Base-by-base conservation (phyloP, 2,888 invertebrate genomes). In the Machimus rusticus region DNA sequence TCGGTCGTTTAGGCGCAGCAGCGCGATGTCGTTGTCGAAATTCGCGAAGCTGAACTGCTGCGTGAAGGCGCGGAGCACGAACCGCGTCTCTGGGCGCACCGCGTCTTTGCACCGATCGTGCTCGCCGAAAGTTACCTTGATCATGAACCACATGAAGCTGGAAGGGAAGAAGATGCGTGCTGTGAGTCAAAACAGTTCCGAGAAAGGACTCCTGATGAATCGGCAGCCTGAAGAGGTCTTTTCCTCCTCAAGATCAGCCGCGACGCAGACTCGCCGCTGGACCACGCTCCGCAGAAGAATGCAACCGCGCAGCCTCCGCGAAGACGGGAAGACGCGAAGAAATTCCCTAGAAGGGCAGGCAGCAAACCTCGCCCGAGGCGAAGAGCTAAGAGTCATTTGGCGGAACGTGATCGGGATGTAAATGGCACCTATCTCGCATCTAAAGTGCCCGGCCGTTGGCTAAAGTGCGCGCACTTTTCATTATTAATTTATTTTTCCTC, bases 91-190 rank as follows among this genome's bases (percentile, higher is more conserved):
- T 0, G 96, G 96, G 79, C 95, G 94, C 77, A 93, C 93, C 74
- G 95, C 95, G 85, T 96, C 95, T 90, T 95, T 95, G 93, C 97
- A 97, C 77, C 97, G 95, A 92, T 98, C 96, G 92, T 97, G 97
- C 92, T 97, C 97, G 0, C 97, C 97, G 90, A 97, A 96, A 16
- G 97, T 96, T 89, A 97, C 96, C 93, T 96, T 97, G 92, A 97
- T 96, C 96, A 97, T 96, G 93, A 97, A 97, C 97, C 97, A 97
- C 96, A 97, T 96, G 92, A 97, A 97, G 89, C 97, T 96, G 94
- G 89, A 95, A 93, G 91, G 82, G 88, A 90, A 16, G 16, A 79
- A 51, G 31, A 51, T 19, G 78, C 28, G 66, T 66, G 23, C 23
- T 66, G 9, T 66, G 9, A 66, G 28, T 66, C 66, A 66, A 66